A percentile compares a stretch with the other conserved stretches of the same genome.
These are phyloP conservation scores for Myotis brandtii DNA, from an alignment of 2,113 vertebrate genomes.

Conservation along the genomic window DNA sequence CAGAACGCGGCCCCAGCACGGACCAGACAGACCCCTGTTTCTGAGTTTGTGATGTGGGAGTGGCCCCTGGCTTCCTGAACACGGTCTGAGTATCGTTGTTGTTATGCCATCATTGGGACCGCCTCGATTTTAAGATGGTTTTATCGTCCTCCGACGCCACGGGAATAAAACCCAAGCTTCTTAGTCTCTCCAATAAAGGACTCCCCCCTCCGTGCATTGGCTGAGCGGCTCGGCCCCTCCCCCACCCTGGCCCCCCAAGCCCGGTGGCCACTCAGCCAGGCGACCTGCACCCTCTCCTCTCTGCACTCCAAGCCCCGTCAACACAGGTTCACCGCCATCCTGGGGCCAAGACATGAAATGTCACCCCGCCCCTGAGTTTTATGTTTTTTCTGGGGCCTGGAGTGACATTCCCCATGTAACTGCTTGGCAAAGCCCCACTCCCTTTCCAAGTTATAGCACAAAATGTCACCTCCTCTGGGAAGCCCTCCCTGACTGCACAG, in stretches of 20 bases:
- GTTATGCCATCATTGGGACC: background rate
- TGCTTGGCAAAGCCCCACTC: background rate
- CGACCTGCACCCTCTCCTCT: accelerated
- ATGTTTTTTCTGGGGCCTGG: too few species aligned
- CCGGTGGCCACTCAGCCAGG: background rate
- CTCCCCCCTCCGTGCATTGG: accelerated
- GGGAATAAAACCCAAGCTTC: background rate
- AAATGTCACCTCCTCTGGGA: background rate
- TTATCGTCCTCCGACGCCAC: background rate
- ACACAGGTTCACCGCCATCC: accelerated
- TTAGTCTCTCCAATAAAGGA: accelerated
- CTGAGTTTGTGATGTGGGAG: background rate
- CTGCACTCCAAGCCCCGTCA: background rate
- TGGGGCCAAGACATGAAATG: background rate
- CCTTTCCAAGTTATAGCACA: background rate
- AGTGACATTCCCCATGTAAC: background rate
- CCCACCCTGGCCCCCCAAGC: too few species aligned
- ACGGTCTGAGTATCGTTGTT: background rate
- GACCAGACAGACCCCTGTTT: background rate
- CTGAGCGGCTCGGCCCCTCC: accelerated
- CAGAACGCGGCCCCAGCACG: background rate
- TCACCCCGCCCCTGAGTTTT: too few species aligned
- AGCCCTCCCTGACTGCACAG: background rate
- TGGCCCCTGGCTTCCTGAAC: background rate
- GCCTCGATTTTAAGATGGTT: too few species aligned